Conservation (phyloP, 1,140 invertebrate genomes). For the Drosophila triauraria region DNA sequence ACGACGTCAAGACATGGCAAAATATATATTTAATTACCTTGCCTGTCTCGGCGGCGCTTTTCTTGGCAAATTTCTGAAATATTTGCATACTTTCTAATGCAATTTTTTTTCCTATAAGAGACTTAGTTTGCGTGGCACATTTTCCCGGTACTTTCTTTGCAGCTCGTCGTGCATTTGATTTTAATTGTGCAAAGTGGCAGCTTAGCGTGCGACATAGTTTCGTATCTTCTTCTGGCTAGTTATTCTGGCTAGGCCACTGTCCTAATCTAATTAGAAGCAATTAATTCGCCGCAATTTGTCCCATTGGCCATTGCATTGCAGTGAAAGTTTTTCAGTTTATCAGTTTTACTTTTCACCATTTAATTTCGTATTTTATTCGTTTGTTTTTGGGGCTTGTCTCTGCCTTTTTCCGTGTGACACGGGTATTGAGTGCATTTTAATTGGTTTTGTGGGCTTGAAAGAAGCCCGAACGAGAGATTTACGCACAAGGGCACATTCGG, state of each 20-base stretch:
- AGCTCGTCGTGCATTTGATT: conserved; percentile 55
- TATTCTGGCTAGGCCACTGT: conserved; percentile 1
- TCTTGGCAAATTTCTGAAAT: conserved; percentile 68
- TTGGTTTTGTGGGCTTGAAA: conserved; percentile 69
- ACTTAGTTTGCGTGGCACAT: conserved; percentile 55
- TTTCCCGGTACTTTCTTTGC: conserved; percentile 69
- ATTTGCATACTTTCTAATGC: conserved; percentile 83
- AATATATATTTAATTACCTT: conserved; percentile 75
- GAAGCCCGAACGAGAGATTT: conserved; percentile 50
- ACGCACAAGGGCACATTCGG: conserved; percentile 45
- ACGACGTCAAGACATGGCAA: conserved; percentile 29
- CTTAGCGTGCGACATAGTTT: conserved; percentile 83
- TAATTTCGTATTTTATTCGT: conserved; percentile 42
- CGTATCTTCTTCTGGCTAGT: conserved; percentile 36
- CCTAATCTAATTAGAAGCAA: conserved; percentile 82
- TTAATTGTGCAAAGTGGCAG: conserved; percentile 53
- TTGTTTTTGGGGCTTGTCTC: conserved; percentile 53
- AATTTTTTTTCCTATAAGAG: conserved; percentile 20
- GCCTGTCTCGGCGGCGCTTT: conserved; percentile 22
- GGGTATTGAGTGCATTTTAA: conserved; percentile 75
- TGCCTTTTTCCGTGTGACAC: conserved; percentile 41
- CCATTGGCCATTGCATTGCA: conserved; percentile 35
- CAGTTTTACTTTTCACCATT: conserved; percentile 51
- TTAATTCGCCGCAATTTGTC: conserved; percentile 70
- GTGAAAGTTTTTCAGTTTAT: conserved; percentile 69